A percentile compares a stretch with the other conserved stretches of the same genome.
Conservation (phyloP, 2,113 vertebrate genomes). For the Mesoclemmys tuberculata region DNA sequence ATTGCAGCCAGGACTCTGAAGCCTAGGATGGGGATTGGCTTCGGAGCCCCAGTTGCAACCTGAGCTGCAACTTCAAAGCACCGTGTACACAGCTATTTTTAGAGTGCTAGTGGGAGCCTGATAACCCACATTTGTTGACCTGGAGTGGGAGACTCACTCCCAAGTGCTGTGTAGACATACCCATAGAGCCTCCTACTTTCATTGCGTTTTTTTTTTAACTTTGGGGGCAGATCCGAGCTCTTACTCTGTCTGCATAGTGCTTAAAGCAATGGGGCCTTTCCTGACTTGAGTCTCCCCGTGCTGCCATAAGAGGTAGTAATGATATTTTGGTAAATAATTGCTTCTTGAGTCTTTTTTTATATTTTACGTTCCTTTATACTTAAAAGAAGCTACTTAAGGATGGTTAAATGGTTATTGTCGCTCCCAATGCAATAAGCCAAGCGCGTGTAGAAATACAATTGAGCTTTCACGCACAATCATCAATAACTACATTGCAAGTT, state of each 20-base stretch:
- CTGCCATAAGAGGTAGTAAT: not conserved
- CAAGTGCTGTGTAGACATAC: too few species aligned
- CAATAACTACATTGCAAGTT: not conserved
- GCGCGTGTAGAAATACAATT: not conserved
- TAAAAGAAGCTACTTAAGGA: not conserved
- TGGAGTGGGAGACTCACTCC: too few species aligned
- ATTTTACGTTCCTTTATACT: too few species aligned
- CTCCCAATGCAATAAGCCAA: accelerated
- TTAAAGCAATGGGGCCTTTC: not conserved
- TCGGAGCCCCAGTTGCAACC: too few species aligned
- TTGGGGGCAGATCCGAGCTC: not conserved
- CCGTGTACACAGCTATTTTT: too few species aligned
- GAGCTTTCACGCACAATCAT: not conserved
- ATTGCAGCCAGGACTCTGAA: too few species aligned
- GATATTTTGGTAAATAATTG: not conserved
- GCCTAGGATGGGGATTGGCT: too few species aligned
- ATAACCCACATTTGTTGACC: too few species aligned
- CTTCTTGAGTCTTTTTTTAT: not conserved
- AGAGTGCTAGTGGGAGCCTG: too few species aligned
- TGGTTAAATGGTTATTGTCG: not conserved
- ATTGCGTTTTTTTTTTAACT: not conserved
- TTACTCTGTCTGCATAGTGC: not conserved
- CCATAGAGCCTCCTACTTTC: too few species aligned
- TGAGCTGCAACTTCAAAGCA: too few species aligned
- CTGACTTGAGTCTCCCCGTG: not conserved